Evolutionary conservation across 2,113 vertebrate species (phyloP).

Genomic region (Capreolus pygargus): DNA sequence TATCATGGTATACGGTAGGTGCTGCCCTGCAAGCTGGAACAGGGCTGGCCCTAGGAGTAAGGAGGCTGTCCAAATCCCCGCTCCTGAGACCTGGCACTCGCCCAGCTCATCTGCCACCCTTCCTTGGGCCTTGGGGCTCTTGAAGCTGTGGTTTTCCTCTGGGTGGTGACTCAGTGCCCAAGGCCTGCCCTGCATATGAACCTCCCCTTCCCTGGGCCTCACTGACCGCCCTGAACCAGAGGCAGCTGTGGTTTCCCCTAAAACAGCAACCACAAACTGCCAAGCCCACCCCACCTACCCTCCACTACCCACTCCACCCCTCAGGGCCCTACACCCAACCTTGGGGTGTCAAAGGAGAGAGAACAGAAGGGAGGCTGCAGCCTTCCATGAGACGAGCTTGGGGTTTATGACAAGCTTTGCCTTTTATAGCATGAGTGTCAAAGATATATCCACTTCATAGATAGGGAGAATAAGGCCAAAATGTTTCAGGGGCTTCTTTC

Average conservation of each 20-base stretch:
- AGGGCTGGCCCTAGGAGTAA: not conserved
- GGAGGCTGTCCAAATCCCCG: not conserved
- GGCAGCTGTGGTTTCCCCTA: conserved; percentile 28
- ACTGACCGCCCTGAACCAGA: not conserved
- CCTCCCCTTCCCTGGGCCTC: not conserved
- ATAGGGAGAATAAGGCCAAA: not conserved
- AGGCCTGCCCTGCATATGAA: not conserved
- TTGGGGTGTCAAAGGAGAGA: not conserved
- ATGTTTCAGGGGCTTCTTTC: not conserved
- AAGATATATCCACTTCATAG: not conserved
- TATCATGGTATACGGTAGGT: not conserved
- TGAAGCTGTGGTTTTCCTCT: conserved; percentile 45
- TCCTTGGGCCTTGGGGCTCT: not conserved
- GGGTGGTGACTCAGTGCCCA: not conserved
- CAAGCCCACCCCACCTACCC: not conserved
- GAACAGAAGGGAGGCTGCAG: not conserved
- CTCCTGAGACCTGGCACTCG: not conserved
- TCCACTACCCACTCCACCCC: not conserved
- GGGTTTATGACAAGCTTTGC: not conserved
- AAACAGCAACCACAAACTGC: conserved; percentile 28
- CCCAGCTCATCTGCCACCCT: not conserved
- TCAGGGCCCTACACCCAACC: not conserved
- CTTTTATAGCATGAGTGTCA: not conserved
- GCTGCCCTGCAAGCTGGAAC: not conserved
- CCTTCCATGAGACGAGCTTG: not conserved